Evolutionary conservation across 2,888 invertebrate species (phyloP), one percentile per base, ranked within the genome.

Genomic region (Tenthredo scrophulariae): DNA sequence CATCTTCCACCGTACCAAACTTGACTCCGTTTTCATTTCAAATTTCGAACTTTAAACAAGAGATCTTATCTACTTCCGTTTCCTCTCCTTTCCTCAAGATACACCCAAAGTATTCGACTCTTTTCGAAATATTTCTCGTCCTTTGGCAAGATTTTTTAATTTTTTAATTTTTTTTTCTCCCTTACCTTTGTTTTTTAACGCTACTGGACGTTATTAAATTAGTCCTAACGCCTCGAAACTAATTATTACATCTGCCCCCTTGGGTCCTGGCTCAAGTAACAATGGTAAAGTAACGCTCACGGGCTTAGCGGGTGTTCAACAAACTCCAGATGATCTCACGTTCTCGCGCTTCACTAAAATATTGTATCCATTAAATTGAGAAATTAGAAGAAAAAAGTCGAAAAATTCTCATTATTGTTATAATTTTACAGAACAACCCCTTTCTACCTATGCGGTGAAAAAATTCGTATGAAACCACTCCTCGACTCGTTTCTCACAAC

Each of bases 21-120:
- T 84, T 84, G 84, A 82, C 86, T 80, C 84, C 85, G 86, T 87
- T 86, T 88, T 87, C 87, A 88, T 90, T 89, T 87, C 72, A 85
- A 86, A 88, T 89, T 88, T 87, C 87, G 85, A 89, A 89, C 85
- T 89, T 89, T 89, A 89, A 90, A 90, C 89, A 89, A 90, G 87
- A 87, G 88, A 89, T 89, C 88, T 87, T 87, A 86, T 87, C 88
- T 83, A 67, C 83, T 70, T 70, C 83, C 83, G 13, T 83, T 70
- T 62, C 65, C 37, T 58, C 65, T 54, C 26, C 43, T 26, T 50
- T 33, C 26, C 58, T 54, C 79, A 70, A 83, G 40, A 75, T 37
- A 22, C 62, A 77, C 50, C 29, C 29, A 54, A 33, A 54, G 50
- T 50, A 50, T 77, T 29, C 54, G 77, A 40, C 50, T 77, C n/a